Conservation (phyloP, 2,113 vertebrate genomes). For the Mastomys natalensis region DNA sequence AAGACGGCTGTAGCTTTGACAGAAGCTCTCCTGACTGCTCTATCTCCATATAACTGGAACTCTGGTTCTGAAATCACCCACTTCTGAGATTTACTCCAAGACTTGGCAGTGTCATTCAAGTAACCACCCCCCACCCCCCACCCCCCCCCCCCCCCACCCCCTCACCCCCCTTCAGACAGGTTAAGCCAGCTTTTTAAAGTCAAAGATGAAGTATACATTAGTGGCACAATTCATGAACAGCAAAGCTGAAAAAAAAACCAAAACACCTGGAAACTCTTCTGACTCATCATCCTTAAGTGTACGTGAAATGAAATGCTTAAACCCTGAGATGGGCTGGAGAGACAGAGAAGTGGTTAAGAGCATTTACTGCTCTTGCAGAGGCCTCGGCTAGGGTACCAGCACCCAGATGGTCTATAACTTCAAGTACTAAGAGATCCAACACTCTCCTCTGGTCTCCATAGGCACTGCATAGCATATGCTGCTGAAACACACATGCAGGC, state of each 20-base stretch:
- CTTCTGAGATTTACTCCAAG: neutral
- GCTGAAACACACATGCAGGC: neutral
- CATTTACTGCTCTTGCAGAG: neutral
- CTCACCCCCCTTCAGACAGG: too few species aligned
- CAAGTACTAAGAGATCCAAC: neutral
- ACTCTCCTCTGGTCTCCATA: neutral
- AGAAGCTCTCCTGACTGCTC: neutral
- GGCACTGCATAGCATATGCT: neutral
- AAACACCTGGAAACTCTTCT: neutral
- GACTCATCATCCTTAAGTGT: neutral
- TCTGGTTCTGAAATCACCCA: neutral
- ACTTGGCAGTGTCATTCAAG: neutral
- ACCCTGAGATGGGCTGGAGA: neutral
- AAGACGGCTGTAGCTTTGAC: neutral
- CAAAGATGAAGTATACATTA: neutral
- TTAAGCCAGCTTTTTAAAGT: neutral
- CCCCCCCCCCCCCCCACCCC: too few species aligned
- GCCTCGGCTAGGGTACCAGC: neutral
- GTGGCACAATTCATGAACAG: neutral
- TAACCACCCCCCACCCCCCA: too few species aligned
- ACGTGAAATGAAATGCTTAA: neutral
- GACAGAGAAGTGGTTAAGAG: accelerated
- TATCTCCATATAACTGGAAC: neutral
- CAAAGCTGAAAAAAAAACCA: neutral
- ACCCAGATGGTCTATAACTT: neutral